These are phyloP conservation scores for Apeltes quadracus DNA, from an alignment of 2,113 vertebrate genomes.

Conservation along the genomic window DNA sequence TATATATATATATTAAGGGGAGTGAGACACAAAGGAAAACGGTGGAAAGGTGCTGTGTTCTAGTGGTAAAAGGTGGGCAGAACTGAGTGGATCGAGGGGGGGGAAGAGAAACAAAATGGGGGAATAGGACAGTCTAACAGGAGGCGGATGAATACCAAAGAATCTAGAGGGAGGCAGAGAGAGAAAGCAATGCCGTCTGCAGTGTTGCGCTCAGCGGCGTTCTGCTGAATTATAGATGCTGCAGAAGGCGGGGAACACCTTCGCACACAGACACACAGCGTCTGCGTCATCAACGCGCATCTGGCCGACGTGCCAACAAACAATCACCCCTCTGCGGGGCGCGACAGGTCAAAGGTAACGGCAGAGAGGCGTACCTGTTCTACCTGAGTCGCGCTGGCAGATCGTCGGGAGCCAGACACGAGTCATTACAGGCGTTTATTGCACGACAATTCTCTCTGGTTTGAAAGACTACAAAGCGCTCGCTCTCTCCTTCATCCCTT, in stretches of 20 bases:
- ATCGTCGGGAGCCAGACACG: slow-evolving; percentile 17
- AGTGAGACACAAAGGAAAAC: slow-evolving; percentile 17
- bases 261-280: slow-evolving; percentile 23
- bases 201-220: slow-evolving; percentile 59
- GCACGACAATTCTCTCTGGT: slow-evolving; percentile 33
- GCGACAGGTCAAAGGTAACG: slow-evolving; percentile 46
- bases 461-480: slow-evolving; percentile 51
- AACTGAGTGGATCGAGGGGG: slow-evolving; percentile 2
- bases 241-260: slow-evolving; percentile 48
- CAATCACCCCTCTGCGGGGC: background rate
- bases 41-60: slow-evolving; percentile 32
- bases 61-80: slow-evolving; percentile 6
- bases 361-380: slow-evolving; percentile 58
- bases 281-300: slow-evolving; percentile 29
- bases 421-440: slow-evolving; percentile 33
- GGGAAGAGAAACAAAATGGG: slow-evolving; percentile 40
- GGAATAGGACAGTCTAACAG: slow-evolving; percentile 36
- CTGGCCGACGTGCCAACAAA: slow-evolving; percentile 1
- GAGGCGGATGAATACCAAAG: slow-evolving; percentile 30
- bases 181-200: slow-evolving; percentile 22
- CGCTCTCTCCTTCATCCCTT: slow-evolving; percentile 31
- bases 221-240: slow-evolving; percentile 75
- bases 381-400: slow-evolving; percentile 11
- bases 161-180: slow-evolving; percentile 20
- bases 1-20: too few species aligned